phyloP scores from a whole-genome alignment of 30 jellyfish, hydroid and myxozoan genomes.

The Cassiopea andromeda region DNA sequence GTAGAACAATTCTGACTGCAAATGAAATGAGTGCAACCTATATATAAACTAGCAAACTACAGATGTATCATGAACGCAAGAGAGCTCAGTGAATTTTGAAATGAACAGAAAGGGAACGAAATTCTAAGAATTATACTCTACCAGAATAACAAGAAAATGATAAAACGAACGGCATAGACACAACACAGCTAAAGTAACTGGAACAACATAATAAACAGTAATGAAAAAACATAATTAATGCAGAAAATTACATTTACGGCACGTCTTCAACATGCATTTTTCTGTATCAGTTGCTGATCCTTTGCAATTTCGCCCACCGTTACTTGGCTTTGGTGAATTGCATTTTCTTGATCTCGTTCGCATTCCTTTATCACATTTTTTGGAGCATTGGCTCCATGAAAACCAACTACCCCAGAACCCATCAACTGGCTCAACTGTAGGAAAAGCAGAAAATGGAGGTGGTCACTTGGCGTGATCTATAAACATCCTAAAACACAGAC shows the following conservation, averaged over 20 bases:
- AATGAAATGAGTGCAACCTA: too few species aligned
- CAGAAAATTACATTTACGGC: constrained; percentile 8
- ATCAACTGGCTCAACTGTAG: constrained; percentile 50
- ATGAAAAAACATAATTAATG: not conserved
- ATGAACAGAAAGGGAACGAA: too few species aligned
- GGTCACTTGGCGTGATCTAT: too few species aligned
- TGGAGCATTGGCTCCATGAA: constrained; percentile 60
- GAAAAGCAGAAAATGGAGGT: not conserved
- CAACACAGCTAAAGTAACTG: too few species aligned
- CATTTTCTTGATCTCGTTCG: constrained; percentile 37
- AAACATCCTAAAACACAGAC: too few species aligned
- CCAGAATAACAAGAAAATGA: too few species aligned
- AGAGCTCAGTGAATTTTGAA: too few species aligned
- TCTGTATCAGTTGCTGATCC: constrained; percentile 57
- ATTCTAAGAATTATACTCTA: too few species aligned
- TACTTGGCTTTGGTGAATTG: constrained; percentile 52
- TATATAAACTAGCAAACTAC: too few species aligned
- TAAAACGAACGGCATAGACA: too few species aligned
- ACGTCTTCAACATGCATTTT: constrained; percentile 25
- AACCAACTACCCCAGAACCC: constrained; percentile 71
- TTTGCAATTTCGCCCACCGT: constrained; percentile 47
- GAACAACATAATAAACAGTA: not conserved
- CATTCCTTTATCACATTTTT: constrained; percentile 54
- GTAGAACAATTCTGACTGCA: too few species aligned
- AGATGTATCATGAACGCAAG: too few species aligned